Evolutionary conservation across 2,888 invertebrate species (phyloP).

Genomic region (Melinaea marsaeus): DNA sequence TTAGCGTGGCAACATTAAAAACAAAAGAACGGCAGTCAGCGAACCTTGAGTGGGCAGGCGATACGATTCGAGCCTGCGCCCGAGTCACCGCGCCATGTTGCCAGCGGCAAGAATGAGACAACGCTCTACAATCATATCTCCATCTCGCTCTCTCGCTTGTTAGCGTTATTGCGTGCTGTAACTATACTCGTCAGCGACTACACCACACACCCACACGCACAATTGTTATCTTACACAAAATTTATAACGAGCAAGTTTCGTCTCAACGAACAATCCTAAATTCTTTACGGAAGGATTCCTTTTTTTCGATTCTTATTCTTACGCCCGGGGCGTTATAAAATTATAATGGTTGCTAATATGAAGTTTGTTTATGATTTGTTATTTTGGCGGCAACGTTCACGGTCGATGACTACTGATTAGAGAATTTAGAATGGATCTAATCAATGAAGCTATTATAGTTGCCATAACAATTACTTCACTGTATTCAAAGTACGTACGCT

Average conservation of each 20-base stretch:
- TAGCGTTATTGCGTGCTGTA: slow-evolving; percentile 78
- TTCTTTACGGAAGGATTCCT: slow-evolving; percentile 71
- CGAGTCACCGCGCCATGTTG: slow-evolving; percentile 77
- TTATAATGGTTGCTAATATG: slow-evolving; percentile 53
- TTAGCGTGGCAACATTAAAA: slow-evolving; percentile 69
- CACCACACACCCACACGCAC: slow-evolving; percentile 74
- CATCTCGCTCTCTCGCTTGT: slow-evolving; percentile 70
- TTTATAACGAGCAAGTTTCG: slow-evolving; percentile 75
- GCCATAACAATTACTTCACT: slow-evolving; percentile 18
- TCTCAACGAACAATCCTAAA: slow-evolving; percentile 72
- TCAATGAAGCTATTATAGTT: slow-evolving; percentile 33
- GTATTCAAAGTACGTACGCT: too few species aligned
- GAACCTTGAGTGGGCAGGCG: slow-evolving; percentile 81
- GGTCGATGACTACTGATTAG: slow-evolving; percentile 42
- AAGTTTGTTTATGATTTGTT: slow-evolving; percentile 58
- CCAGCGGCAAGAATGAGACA: slow-evolving; percentile 56
- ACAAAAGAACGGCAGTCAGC: slow-evolving; percentile 80
- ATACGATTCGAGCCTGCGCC: slow-evolving; percentile 82
- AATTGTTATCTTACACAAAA: slow-evolving; percentile 76
- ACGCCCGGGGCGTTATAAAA: slow-evolving; percentile 58
- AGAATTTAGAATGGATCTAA: slow-evolving; percentile 47
- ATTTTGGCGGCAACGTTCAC: slow-evolving; percentile 56
- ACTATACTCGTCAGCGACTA: slow-evolving; percentile 75
- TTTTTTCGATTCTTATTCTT: slow-evolving; percentile 55
- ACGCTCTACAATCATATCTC: slow-evolving; percentile 46